Conservation (phyloP, 2,113 vertebrate species). For the Larimichthys polyactis region DNA sequence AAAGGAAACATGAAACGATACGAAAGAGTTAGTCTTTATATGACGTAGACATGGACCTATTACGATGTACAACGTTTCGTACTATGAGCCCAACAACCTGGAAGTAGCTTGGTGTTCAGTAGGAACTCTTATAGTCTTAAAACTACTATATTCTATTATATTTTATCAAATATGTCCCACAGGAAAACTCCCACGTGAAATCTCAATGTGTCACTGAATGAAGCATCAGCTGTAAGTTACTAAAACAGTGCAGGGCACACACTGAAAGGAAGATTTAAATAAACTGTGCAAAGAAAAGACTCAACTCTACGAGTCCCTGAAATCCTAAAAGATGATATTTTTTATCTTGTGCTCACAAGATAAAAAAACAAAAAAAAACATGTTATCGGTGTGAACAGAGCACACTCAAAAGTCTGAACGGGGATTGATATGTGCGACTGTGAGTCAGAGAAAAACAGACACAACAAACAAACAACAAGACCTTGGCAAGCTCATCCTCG, state of each 20-base stretch:
- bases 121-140: background rate
- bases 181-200: background rate
- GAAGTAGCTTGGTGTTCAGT: background rate
- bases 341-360: background rate
- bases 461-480: constrained; percentile 32
- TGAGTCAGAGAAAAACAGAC: constrained; percentile 20
- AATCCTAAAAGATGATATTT: background rate
- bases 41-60: background rate
- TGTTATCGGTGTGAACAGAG: background rate
- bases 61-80: background rate
- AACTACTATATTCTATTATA: too few relatives aligned
- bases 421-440: constrained; percentile 3
- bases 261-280: background rate
- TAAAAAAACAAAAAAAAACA: too few relatives aligned
- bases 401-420: constrained; percentile 7
- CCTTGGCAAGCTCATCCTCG: constrained; percentile 89
- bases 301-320: background rate
- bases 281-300: background rate
- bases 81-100: background rate
- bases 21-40: too few relatives aligned
- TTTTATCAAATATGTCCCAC: background rate
- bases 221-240: background rate
- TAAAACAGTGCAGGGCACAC: background rate
- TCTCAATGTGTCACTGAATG: background rate
- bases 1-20: background rate